A percentile compares a stretch with the other conserved stretches of the same genome.
Conservation (phyloP, 2,113 vertebrate genomes). For the Bufo gargarizans region DNA sequence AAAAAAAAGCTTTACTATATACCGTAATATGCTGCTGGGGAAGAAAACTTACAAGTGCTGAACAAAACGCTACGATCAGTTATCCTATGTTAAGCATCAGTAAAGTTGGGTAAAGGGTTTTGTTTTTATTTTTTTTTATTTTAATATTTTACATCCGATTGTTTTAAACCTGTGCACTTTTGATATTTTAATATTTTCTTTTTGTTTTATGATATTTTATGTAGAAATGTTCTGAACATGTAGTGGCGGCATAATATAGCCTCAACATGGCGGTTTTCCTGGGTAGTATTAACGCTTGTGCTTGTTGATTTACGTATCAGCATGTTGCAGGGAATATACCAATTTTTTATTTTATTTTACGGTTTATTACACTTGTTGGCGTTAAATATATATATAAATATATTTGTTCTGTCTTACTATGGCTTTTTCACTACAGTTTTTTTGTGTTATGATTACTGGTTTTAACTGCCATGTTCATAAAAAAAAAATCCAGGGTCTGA, state of each 20-base stretch:
- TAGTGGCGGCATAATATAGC: constrained; percentile 74
- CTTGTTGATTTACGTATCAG: constrained; percentile 65
- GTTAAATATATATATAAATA: constrained; percentile 58
- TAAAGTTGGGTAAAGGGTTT: constrained; percentile 60
- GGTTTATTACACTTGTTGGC: constrained; percentile 71
- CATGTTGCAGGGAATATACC: constrained; percentile 67
- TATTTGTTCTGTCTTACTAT: constrained; percentile 74
- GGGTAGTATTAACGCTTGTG: constrained; percentile 62
- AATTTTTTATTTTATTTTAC: constrained; percentile 54
- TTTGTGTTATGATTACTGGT: constrained; percentile 80
- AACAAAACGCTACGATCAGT: constrained; percentile 68
- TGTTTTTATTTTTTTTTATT: constrained; percentile 36
- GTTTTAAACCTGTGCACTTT: constrained; percentile 91
- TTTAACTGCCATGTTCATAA: constrained; percentile 91
- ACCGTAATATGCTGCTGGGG: constrained; percentile 78
- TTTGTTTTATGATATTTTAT: constrained; percentile 75
- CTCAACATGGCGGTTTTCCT: constrained; percentile 47
- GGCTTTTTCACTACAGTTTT: constrained; percentile 74
- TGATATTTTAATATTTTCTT: constrained; percentile 82
- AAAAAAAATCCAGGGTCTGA: constrained; percentile 92
- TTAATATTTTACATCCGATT: constrained; percentile 68
- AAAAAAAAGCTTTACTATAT: constrained; percentile 66
- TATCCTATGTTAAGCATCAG: constrained; percentile 62
- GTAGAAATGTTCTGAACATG: constrained; percentile 77
- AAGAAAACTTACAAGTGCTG: constrained; percentile 80